phyloP scores from a whole-genome alignment of 2,113 vertebrate species.

The Erpornis zantholeuca region DNA sequence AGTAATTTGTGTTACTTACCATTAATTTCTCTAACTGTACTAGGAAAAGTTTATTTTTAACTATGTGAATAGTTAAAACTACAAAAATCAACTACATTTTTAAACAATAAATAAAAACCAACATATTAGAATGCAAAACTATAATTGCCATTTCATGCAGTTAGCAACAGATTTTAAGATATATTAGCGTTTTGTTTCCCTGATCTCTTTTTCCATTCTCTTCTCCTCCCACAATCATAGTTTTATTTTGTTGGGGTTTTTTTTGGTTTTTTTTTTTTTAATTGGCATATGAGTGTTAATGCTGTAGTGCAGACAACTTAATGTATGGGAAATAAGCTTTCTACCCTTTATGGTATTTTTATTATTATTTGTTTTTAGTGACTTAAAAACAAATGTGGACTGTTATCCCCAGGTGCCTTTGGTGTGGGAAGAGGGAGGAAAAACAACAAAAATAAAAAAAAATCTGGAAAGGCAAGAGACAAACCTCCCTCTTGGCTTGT shows the following conservation, averaged over 20 bases:
- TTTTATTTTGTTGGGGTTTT: neutral
- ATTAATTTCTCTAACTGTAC: neutral
- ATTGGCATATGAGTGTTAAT: neutral
- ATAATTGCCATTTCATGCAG: neutral
- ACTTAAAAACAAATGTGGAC: neutral
- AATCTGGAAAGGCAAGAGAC: neutral
- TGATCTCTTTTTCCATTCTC: neutral
- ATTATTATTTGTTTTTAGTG: neutral
- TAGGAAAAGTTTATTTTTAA: neutral
- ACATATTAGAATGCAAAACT: neutral
- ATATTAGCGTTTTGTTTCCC: neutral
- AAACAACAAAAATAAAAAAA: neutral
- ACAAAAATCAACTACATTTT: neutral
- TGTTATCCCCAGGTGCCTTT: accelerated
- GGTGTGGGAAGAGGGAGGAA: neutral
- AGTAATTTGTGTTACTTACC: neutral
- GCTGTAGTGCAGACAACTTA: constrained; percentile 21
- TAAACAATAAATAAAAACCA: neutral
- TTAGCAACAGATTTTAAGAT: neutral
- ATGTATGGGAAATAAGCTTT: constrained; percentile 36
- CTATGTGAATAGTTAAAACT: neutral
- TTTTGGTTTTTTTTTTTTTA: neutral
- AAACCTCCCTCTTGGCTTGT: neutral
- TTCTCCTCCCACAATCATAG: neutral
- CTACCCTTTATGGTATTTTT: neutral